Evolutionary conservation across 2,113 vertebrate species (phyloP), one percentile per base, ranked within the genome.

Genomic region (Cynocephalus volans): DNA sequence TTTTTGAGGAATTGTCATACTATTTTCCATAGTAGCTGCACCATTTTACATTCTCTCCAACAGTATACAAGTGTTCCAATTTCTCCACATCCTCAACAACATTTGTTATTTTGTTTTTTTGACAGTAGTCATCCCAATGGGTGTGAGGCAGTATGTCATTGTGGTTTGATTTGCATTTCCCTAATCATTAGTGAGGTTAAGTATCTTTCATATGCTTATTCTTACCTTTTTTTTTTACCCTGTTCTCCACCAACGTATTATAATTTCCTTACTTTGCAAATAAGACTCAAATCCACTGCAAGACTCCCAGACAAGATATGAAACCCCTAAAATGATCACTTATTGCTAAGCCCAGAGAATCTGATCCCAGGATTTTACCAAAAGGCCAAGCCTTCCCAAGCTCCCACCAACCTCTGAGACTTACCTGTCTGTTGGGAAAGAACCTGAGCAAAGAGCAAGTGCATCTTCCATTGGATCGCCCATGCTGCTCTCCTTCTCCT

Each of bases 341-440:
- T 92, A 82, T 54, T 36, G 21, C 48, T 52, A 92, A 92, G 56
- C 13, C 24, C 23, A 82, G n/a, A 58, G 31, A 95, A 95, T 8
- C 5, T 26, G 36, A 87, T 45, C 7, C 64, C 85, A 94, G 15
- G n/a, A 91, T 65, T 95, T 88, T 45, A 83, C 45, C n/a, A 76
- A 73, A 95, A 75, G 18, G 65, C 4, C 1, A 9, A 36, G 17
- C 48, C 84, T 95, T 94, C 36, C 52, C 12, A 58, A 56, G 1
- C 81, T 86, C 56, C 64, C 24, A 50, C 45, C 56, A 75, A 75
- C 73, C 72, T 54, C 10, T 8, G 86, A 21, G 10, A 83, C 98
- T 98, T 76, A 99, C 99, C 99, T 98, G 98, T 99, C 98, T 77
- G 98, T 98, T 60, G 98, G 98, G 94, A 99, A 99, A 65, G 99